These are phyloP conservation scores for Elegia similella DNA, from an alignment of 2,888 invertebrate genomes.

Conservation along the genomic window DNA sequence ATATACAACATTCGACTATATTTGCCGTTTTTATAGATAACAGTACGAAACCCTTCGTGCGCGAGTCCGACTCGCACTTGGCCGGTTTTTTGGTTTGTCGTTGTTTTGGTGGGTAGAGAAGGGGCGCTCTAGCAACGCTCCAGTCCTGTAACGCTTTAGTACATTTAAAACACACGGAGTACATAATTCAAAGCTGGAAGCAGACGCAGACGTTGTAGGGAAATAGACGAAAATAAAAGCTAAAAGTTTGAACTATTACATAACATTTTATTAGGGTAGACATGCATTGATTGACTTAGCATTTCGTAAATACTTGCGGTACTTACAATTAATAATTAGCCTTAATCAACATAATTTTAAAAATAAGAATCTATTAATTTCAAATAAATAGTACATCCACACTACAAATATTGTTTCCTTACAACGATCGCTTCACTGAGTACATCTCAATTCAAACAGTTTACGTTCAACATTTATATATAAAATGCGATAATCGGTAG, in stretches of 20 bases:
- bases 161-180: too few species aligned
- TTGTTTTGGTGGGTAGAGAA: too few species aligned
- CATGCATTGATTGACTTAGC: constrained; percentile 14
- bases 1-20: too few species aligned
- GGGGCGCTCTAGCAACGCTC: too few species aligned
- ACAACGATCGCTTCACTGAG: constrained; percentile 40
- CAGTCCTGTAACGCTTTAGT: too few species aligned
- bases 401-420: constrained; percentile 27
- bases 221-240: not conserved
- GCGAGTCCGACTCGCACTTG: too few species aligned
- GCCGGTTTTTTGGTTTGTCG: too few species aligned
- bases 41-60: too few species aligned
- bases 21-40: too few species aligned
- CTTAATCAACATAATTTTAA: constrained; percentile 12
- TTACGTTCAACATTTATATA: constrained; percentile 3
- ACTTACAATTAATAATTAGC: not conserved
- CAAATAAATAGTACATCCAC: constrained; percentile 56
- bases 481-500: constrained; percentile 19
- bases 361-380: constrained; percentile 37
- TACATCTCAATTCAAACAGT: constrained; percentile 8
- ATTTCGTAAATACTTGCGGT: constrained; percentile 6
- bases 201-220: too few species aligned
- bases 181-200: too few species aligned
- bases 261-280: constrained; percentile 10
- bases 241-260: not conserved